These are phyloP conservation scores for Bembecia ichneumoniformis DNA, from an alignment of 2,888 invertebrate species.

Conservation along the genomic window DNA sequence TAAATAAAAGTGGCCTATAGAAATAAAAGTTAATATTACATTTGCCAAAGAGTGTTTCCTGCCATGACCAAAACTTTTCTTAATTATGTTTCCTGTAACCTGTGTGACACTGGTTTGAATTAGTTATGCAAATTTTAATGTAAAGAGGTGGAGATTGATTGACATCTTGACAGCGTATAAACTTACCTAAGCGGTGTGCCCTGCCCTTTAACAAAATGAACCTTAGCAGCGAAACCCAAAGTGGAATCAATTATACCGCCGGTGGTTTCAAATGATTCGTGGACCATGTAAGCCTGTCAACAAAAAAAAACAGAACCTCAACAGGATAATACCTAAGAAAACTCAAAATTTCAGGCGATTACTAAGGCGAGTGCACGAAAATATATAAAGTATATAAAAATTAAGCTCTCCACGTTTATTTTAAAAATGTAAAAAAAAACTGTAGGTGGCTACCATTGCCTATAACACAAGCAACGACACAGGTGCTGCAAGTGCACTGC, in stretches of 20 bases:
- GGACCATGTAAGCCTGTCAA: constrained; percentile 83
- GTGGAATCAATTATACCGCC: constrained; percentile 87
- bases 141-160: no score
- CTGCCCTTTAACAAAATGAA: constrained; percentile 71
- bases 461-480: no score
- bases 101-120: no score
- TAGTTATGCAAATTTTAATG: no score
- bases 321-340: neutral
- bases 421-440: no score
- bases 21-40: no score
- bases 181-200: constrained; percentile 62
- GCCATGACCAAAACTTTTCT: no score
- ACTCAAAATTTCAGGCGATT: neutral
- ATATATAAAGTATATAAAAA: neutral
- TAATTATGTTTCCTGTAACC: no score
- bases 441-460: no score
- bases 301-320: neutral
- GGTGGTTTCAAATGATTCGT: constrained; percentile 89
- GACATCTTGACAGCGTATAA: neutral
- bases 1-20: no score
- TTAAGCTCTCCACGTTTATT: neutral
- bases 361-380: neutral
- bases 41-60: no score
- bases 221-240: constrained; percentile 86
- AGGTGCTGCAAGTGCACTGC: no score